Conservation (phyloP, 2,113 vertebrate genomes). For the Ranitomeya imitator region DNA sequence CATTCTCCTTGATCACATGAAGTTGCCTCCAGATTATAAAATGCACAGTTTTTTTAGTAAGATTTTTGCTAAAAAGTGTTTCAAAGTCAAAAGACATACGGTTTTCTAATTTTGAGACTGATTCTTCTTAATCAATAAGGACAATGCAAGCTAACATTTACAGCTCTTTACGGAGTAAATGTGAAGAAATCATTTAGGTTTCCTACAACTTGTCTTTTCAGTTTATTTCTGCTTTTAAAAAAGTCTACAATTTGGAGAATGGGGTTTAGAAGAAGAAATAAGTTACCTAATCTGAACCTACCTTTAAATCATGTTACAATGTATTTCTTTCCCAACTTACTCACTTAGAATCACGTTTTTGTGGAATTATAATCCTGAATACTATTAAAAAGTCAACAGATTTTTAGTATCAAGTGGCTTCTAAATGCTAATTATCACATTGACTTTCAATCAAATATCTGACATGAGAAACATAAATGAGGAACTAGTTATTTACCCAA, state of each 20-base stretch:
- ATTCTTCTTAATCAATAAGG: no score
- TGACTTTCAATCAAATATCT: background rate
- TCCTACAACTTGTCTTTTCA: background rate
- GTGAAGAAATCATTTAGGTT: background rate
- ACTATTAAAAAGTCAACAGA: background rate
- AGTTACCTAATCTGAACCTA: no score
- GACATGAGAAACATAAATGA: background rate
- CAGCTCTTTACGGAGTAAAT: background rate
- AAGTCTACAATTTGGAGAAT: no score
- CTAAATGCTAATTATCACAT: background rate
- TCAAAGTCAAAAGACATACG: no score
- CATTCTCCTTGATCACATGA: no score
- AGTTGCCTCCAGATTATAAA: no score
- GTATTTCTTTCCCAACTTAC: no score
- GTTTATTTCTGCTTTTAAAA: background rate
- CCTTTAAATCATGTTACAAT: no score
- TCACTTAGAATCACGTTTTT: background rate
- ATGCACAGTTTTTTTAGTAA: no score
- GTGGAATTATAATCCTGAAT: background rate
- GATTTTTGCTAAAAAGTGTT: no score
- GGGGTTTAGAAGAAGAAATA: no score
- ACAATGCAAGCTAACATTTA: background rate
- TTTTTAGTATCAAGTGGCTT: background rate
- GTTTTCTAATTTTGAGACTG: no score
- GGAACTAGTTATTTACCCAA: background rate